Evolutionary conservation across 2,888 invertebrate species (phyloP).

Genomic region (Drosophila peninsularis): DNA sequence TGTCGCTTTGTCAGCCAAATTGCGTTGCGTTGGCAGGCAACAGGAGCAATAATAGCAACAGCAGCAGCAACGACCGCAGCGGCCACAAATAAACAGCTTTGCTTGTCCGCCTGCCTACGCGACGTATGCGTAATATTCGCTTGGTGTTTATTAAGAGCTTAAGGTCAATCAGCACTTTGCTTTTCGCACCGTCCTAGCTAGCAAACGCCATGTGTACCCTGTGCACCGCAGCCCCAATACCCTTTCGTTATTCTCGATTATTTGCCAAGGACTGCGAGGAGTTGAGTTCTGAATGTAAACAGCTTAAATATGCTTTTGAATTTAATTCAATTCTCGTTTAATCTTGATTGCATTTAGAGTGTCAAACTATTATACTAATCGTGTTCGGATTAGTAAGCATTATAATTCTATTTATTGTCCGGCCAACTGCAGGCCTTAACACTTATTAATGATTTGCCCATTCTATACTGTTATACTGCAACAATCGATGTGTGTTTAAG

Average conservation of each 20-base stretch:
- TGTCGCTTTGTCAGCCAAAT: constrained; percentile 42
- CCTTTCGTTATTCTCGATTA: background rate
- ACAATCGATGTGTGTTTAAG: too few relatives aligned
- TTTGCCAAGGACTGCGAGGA: background rate
- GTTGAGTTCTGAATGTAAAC: background rate
- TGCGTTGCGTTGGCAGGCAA: constrained; percentile 23
- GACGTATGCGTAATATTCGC: constrained; percentile 49
- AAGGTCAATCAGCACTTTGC: constrained; percentile 43
- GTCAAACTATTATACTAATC: background rate
- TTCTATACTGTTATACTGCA: background rate
- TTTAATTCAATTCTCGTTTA: background rate
- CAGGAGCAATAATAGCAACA: constrained; percentile 4
- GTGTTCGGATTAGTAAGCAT: background rate
- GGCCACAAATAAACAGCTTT: constrained; percentile 27
- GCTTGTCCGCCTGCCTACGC: constrained; percentile 24
- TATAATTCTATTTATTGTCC: background rate
- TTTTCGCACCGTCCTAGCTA: background rate
- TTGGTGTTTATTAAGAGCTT: constrained; percentile 57
- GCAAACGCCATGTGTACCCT: background rate
- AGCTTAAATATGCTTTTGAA: background rate
- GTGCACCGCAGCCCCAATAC: constrained; percentile 9
- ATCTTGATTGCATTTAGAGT: background rate
- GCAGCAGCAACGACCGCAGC: constrained; percentile 2
- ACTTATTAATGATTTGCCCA: background rate
- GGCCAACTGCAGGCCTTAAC: background rate